Base-by-base conservation (phyloP, 2,888 invertebrate genomes). In the Pimpla rufipes region DNA sequence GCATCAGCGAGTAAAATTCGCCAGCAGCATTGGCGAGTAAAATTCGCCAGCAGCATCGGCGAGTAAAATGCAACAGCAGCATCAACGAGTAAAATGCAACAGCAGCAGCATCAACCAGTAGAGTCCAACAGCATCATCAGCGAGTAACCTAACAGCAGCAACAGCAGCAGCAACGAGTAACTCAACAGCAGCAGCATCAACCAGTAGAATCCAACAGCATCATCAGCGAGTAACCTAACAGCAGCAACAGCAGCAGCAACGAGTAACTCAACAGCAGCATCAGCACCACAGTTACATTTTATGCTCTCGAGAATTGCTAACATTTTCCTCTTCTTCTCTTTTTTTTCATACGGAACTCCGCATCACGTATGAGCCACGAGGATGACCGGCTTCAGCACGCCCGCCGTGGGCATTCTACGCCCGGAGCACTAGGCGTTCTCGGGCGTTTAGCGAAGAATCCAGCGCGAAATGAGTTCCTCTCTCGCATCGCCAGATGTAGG, bases 201-300 rank as follows among this genome's bases (percentile, higher is more conserved):
- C 29, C 3, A 29, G 29, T 5, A n/a, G n/a, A 29, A 29, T 29
- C 5, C 42, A 18, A 8, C 37, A 21, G 59, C 21, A 42, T 57
- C 35, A 66, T 11, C 55, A 57, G 23, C 67, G n/a, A n/a, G n/a
- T n/a, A n/a, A 29, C 29, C 29, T 3, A 29, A 5, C 29, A 29
- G 29, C 5, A 29, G 29, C 29, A 29, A 29, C 29, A 29, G 29
- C 29, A 29, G 5, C 29, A 29, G 2, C 29, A 29, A 29, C 29
- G 29, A 29, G 29, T 5, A 29, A 29, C 5, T 29, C 42, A 18
- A 8, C 37, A 21, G 59, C 21, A 42, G 67, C 35, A 66, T 11
- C 55, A 57, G 23, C 67, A 40, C 35, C 50, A 77, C 77, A 66
- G 76, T 81, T 81, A 81, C 57, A 50, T 81, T 67, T 77, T 71